Base-by-base conservation (phyloP, 2,113 vertebrate species). In the Lasiurus cinereus region DNA sequence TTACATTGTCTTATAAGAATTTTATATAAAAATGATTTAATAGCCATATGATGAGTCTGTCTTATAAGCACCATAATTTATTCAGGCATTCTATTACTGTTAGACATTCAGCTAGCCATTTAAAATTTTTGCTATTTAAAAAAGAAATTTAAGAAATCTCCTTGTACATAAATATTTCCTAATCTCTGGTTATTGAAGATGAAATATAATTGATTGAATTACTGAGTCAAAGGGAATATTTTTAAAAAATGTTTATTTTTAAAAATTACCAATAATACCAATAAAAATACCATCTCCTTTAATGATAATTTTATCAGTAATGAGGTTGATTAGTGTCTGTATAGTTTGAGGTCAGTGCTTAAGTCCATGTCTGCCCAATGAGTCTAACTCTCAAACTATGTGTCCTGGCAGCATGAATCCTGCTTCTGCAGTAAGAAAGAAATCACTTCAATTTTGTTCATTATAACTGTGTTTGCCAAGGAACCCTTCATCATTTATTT, bases 361-460 rank as follows among this genome's bases (percentile, higher is more conserved):
- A 73, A 46, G 3, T 2, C 2, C 14, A 43, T 22, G 21, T 18
- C 24, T 92, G 29, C 10, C 8, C 22, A 48, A 8, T 6, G 80
- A 2, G 83, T 22, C 31, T 64, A 48, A 69, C 8, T 76, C 31
- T 74, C 33, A 89, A 64, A 54, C 8, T 9, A 8, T 31, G 4
- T 36, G 5, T 48, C 31, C 54, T 54, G 52, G 39, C 93, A 59
- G 70, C 10, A 31, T 24, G 85, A 84, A 83, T 72, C 22, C 73
- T 73, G 3, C n/a, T 9, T 91, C 33, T 72, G 11, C 1, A 70
- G 18, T 29, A 67, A 46, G 29, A 80, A 86, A 77, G 24, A 54
- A 88, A 95, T 52, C 72, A 88, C 59, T 83, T 93, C 39, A 59
- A 33, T 31, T 86, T 90, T 76, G 87, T 70, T 94, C 21, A 94